Evolutionary conservation across 2,888 invertebrate species (phyloP), one percentile per base, ranked within the genome.

Genomic region (Chaitophorus viminalis): DNA sequence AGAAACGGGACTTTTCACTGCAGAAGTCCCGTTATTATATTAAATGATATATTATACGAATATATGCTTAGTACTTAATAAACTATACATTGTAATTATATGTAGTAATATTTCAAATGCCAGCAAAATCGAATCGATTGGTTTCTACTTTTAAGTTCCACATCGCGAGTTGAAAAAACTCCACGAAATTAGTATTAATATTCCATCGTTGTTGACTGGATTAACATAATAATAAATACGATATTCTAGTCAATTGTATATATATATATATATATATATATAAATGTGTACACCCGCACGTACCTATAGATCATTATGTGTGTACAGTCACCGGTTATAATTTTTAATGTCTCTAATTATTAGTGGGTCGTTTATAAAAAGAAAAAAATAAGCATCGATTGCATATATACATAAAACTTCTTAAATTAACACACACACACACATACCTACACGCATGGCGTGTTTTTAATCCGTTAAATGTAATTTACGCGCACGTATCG

Each of bases 391-490:
- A 65, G n/a, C 46, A 9, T 46, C 25, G 31, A 46, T 68, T 9
- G 52, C n/a, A 31, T 31, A 18, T 14, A 31, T 31, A 18, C 11
- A 5, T 70, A 70, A 46, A 70, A 82, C 31, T 17, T 31, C 82
- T 82, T 82, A 74, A 82, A 74, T 82, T 54, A 82, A 82, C 81
- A 52, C 52, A 68, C 82, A 25, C 54, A 52, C 46, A 46, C 25
- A 25, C 21, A 21, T 25, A 25, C 68, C 68, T 68, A 39, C 54
- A 82, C 70, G 82, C 83, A 75, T 83, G 39, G 54, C 83, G 75
- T 83, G 83, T 75, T 75, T 75, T 75, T 29, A 18, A 60, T 75
- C 83, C 54, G 60, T 75, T 36, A 82, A 82, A 70, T 77, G 31
- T 77, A 78, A 33, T 33, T 14, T 78, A 25, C 21, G 36, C 36